A percentile compares a stretch with the other conserved stretches of the same genome.
phyloP scores from a whole-genome alignment of 2,888 invertebrate species.

The Phortica okadai region DNA sequence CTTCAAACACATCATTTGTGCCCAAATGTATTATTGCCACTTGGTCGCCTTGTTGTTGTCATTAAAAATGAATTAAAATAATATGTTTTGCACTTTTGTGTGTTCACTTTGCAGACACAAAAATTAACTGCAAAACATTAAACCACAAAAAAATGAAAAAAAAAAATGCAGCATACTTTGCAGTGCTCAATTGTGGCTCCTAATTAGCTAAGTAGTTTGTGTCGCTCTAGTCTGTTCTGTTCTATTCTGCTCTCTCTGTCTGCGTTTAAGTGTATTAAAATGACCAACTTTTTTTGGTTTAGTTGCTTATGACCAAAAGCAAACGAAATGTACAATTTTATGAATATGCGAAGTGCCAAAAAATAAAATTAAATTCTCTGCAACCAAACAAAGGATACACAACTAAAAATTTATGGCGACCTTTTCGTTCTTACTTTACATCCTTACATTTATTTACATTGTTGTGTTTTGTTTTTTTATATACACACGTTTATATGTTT shows the following conservation, averaged over 20 bases:
- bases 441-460: background rate
- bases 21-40: conserved; percentile 20
- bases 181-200: background rate
- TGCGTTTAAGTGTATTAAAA: conserved; percentile 3
- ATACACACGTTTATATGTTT: background rate
- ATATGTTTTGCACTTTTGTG: background rate
- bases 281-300: background rate
- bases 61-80: conserved; percentile 32
- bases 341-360: conserved; percentile 11
- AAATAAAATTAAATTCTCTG: conserved; percentile 9
- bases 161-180: background rate
- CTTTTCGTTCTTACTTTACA: background rate
- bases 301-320: background rate
- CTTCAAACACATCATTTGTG: background rate
- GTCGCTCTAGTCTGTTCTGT: too few relatives aligned
- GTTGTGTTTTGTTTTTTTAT: background rate
- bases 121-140: background rate
- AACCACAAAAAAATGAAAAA: background rate
- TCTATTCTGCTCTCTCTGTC: background rate
- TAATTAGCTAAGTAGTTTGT: conserved; percentile 20
- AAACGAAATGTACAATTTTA: background rate
- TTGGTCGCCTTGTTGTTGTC: conserved; percentile 1
- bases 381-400: background rate
- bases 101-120: background rate
- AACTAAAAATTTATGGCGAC: too few relatives aligned